A percentile compares a stretch with the other conserved stretches of the same genome.
phyloP scores from a whole-genome alignment of 2,888 invertebrate genomes.

The Perdita meconis region DNA sequence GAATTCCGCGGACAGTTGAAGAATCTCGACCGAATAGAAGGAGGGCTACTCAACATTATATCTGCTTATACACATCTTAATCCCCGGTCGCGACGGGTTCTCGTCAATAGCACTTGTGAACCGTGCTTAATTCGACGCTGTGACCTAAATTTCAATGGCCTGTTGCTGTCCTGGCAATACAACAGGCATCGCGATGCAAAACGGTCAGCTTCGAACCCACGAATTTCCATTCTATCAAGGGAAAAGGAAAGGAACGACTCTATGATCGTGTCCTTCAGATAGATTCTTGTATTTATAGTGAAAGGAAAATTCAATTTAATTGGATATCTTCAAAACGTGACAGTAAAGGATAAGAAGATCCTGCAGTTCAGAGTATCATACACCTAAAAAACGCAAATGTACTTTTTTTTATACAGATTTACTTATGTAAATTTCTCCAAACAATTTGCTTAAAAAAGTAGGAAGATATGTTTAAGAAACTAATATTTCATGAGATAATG shows the following conservation, averaged over 20 bases:
- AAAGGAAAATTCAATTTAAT: background rate
- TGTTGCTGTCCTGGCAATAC: constrained; percentile 32
- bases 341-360: background rate
- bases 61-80: constrained; percentile 70
- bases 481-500: too few species aligned
- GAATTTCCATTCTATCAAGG: background rate
- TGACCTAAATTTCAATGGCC: constrained; percentile 66
- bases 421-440: too few species aligned
- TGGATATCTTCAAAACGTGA: background rate
- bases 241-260: background rate
- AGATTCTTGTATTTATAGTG: background rate
- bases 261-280: background rate
- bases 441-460: too few species aligned
- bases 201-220: background rate
- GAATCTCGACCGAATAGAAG: constrained; percentile 56
- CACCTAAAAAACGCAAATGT: too few species aligned
- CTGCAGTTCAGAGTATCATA: background rate
- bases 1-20: constrained; percentile 62
- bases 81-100: constrained; percentile 69
- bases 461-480: too few species aligned
- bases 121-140: constrained; percentile 70
- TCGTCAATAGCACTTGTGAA: constrained; percentile 72
- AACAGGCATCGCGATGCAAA: constrained; percentile 39
- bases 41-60: constrained; percentile 59
- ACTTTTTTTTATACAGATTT: too few species aligned